phyloP scores from a whole-genome alignment of 2,888 invertebrate genomes.

The Seladonia tumulorum region DNA sequence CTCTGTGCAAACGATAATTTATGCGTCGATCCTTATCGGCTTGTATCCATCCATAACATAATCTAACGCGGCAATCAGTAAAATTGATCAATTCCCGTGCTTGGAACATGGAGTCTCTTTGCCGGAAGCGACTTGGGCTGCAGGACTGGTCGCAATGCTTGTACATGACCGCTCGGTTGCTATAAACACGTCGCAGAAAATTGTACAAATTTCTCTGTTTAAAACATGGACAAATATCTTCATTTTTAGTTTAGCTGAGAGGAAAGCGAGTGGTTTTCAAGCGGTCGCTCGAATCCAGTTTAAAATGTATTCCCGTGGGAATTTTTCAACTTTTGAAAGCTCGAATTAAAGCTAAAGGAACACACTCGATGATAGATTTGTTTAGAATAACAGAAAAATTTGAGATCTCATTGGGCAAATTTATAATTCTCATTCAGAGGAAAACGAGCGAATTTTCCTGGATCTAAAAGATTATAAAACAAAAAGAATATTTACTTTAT shows the following conservation, averaged over 20 bases:
- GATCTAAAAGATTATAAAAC: too few species aligned
- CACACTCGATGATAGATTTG: too few species aligned
- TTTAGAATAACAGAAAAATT: too few species aligned
- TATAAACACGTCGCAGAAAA: background rate
- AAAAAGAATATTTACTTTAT: too few species aligned
- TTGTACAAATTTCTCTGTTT: background rate
- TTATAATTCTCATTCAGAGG: background rate
- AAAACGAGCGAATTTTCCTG: too few species aligned
- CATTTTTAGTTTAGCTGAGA: background rate
- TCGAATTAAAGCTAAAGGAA: too few species aligned
- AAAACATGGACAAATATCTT: background rate
- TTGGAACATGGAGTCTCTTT: background rate
- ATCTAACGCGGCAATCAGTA: background rate
- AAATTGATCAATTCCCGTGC: conserved; percentile 1
- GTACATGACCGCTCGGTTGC: background rate
- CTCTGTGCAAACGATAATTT: background rate
- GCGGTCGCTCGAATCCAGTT: too few species aligned
- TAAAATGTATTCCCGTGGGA: too few species aligned
- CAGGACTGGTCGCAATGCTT: background rate
- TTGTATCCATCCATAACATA: background rate
- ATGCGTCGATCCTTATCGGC: conserved; percentile 2
- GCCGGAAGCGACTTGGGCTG: background rate
- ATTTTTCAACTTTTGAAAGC: too few species aligned
- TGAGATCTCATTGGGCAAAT: too few species aligned
- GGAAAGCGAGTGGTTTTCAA: too few species aligned